Evolutionary conservation across 1,140 invertebrate genomes (phyloP), one percentile per base, ranked within the genome.

Genomic region (Caenorhabditis latens): DNA sequence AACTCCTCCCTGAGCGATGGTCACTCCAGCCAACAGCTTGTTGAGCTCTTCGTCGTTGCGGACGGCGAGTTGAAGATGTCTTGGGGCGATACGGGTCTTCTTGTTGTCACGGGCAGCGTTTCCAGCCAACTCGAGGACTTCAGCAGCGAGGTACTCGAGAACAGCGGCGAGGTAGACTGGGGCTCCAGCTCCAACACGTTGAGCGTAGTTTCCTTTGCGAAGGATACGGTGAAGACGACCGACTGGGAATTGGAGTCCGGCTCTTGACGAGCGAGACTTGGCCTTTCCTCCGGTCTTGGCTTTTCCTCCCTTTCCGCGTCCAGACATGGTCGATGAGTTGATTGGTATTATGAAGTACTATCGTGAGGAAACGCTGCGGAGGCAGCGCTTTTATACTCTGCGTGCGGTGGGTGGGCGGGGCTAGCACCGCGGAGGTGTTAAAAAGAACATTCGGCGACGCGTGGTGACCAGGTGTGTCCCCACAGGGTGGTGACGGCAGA

Each of bases 21-120:
- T 96, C 0, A 96, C 96, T 75, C 95, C 95, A 61, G 95, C 94
- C 16, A 97, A 92, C 65, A 97, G 94, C 92, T 95, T 95, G 91
- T 95, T 96, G 87, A 97, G 93, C 91, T 97, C 96, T 89, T 96
- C 96, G 93, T 97, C 96, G 93, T 96, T 96, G 53, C 95, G 94
- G 24, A 97, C 95, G 11, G 96, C 96, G 71, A 94, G 88, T 89
- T 94, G 94, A 61, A 94, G 90, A 91, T 94, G 94, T 83, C 93
- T 88, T 50, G 94, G 93, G 84, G 94, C 93, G 88, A 94, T 94
- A 58, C 94, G 89, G 2, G 94, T 92, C 90, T 94, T 94, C 88
- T 94, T 94, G 90, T 94, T 94, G 90, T 94, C 94, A 65, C 93
- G 91, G 46, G 94, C 93, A 86, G 93, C 94, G 91, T 94, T 94